A percentile compares a stretch with the other conserved stretches of the same genome.
Evolutionary conservation across 2,113 vertebrate species (phyloP).

Genomic region (Notiomystis cincta): DNA sequence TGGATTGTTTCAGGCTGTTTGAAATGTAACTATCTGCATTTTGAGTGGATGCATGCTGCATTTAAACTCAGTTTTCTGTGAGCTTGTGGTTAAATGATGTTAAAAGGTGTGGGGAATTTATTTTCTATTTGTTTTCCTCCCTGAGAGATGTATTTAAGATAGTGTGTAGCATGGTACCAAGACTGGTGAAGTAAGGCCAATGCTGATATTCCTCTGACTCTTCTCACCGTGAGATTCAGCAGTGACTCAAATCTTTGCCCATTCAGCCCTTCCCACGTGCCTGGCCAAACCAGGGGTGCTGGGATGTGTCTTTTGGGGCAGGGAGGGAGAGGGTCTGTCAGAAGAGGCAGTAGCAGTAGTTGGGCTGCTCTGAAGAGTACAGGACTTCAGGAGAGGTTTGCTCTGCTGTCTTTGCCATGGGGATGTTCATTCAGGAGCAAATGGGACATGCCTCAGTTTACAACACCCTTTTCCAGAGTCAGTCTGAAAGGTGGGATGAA

Average conservation of each 20-base stretch:
- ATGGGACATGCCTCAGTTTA: background rate
- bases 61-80: background rate
- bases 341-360: background rate
- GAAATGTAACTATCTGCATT: background rate
- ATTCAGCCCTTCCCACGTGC: background rate
- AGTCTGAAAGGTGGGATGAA: background rate
- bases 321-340: background rate
- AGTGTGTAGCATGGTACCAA: background rate
- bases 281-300: background rate
- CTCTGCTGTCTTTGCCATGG: background rate
- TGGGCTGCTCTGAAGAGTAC: background rate
- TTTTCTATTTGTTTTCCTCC: rapidly evolving
- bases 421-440: background rate
- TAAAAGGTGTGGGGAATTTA: background rate
- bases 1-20: background rate
- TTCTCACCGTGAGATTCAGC: background rate
- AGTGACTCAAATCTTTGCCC: background rate
- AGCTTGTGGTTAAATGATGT: background rate
- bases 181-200: background rate
- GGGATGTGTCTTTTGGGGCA: background rate
- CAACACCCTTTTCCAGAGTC: background rate
- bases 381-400: background rate
- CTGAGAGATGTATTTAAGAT: background rate
- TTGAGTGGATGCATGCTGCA: background rate
- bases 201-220: background rate